These are phyloP conservation scores for Lagenorhynchus albirostris DNA, from an alignment of 2,113 vertebrate genomes.

Conservation along the genomic window DNA sequence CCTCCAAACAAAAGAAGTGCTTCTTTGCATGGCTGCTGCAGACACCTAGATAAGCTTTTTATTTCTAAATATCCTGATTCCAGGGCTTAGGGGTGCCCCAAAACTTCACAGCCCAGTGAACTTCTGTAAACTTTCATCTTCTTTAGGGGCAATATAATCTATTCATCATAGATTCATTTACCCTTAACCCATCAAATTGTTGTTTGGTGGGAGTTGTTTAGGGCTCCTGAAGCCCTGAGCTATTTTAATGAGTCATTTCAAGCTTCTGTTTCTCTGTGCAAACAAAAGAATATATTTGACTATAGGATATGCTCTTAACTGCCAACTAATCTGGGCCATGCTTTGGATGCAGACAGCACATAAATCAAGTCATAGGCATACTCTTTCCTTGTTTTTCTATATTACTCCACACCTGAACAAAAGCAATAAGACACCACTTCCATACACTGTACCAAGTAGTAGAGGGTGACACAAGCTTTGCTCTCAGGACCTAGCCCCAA, in stretches of 20 bases:
- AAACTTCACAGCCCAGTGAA: slow-evolving; percentile 44
- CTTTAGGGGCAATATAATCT: slow-evolving; percentile 21
- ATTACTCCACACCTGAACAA: not conserved
- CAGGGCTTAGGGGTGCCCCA: not conserved
- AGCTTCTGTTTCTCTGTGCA: not conserved
- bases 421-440: not conserved
- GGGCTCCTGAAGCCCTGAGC: not conserved
- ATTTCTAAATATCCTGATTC: slow-evolving; percentile 56
- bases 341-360: not conserved
- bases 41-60: not conserved
- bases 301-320: not conserved
- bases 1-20: slow-evolving; percentile 73
- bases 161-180: slow-evolving; percentile 18
- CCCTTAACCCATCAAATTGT: not conserved
- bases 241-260: slow-evolving; percentile 35
- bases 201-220: not conserved
- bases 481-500: not conserved
- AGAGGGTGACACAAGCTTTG: not conserved
- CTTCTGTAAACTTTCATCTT: slow-evolving; percentile 46
- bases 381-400: not conserved
- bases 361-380: not conserved
- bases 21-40: slow-evolving; percentile 57
- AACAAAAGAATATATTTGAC: slow-evolving; percentile 5
- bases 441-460: not conserved
- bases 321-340: not conserved